Conservation (phyloP, 2,113 vertebrate genomes). For the Micronycteris hirsuta region DNA sequence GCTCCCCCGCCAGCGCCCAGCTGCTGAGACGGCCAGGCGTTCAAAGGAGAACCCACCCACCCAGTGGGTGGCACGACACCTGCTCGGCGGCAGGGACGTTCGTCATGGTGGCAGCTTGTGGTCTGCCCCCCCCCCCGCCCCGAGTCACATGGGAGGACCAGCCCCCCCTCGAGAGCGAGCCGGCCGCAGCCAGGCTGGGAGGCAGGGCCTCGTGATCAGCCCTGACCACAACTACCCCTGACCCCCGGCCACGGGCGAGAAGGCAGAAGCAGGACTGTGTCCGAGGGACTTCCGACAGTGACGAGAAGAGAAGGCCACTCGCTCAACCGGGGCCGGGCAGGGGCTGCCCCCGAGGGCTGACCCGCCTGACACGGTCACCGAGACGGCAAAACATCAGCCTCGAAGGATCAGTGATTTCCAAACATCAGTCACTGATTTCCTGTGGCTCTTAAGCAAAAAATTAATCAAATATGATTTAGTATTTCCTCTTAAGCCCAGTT, state of each 20-base stretch:
- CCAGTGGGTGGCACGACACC: fast-evolving
- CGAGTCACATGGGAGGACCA: background rate
- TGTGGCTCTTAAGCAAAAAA: too few relatives aligned
- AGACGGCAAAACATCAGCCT: background rate
- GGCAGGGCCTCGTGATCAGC: background rate
- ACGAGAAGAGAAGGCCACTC: background rate
- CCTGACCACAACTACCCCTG: background rate
- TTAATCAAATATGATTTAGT: background rate
- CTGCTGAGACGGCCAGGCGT: fast-evolving
- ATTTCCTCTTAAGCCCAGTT: background rate
- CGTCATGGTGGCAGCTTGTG: background rate
- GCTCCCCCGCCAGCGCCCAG: fast-evolving
- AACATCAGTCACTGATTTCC: fast-evolving
- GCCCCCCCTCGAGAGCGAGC: background rate
- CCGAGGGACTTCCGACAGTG: fast-evolving
- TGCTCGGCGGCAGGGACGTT: fast-evolving
- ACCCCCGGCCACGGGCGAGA: background rate
- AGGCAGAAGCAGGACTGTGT: background rate
- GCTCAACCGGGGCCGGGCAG: background rate
- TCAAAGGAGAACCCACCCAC: fast-evolving
- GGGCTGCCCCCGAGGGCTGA: background rate
- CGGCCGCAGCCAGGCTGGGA: background rate
- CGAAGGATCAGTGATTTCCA: background rate
- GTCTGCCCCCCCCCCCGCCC: background rate
- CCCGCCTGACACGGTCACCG: fast-evolving